Base-by-base conservation (phyloP, 1,140 invertebrate genomes). In the Drosophila pallidifrons region DNA sequence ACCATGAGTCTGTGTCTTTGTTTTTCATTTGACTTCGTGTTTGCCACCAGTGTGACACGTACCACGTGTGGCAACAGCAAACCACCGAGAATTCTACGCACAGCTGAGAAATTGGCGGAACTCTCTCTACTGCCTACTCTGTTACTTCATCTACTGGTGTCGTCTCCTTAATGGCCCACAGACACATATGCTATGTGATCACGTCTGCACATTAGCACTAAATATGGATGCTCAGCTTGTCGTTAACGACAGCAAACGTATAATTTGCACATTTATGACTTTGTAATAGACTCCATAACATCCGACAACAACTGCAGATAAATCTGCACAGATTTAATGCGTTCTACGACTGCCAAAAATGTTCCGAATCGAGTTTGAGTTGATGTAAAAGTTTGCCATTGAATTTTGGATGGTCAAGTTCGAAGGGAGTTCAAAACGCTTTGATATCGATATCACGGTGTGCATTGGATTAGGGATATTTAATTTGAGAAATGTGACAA, bases 1-100 rank as follows among this genome's bases (percentile, higher is more conserved):
- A 49, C 46, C 58, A 55, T 46, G 63, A 59, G 35, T 20, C 25
- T 43, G 70, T 67, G 61, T 59, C 74, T 80, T 51, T 78, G 65
- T 68, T 80, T 64, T 58, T 63, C 78, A 75, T 75, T 81, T 69
- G 75, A 58, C 69, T 74, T 38, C 51, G 46, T 58, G 57, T 47
- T 78, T 73, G 47, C 43, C 69, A 49, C 10, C 58, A 58, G 41
- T 71, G 45, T 66, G 55, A 15, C 35, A 74, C 30, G 35, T 38
- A n/a, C 28, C 15, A 46, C 30, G 13, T 46, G n/a, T 47, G 13
- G 46, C 46, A 54, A 45, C 41, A 58, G 52, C 25, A 59, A 58
- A 32, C 30, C 76, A 38, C 45, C 7, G 45, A 10, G 51, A 25
- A 38, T 49, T 70, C 43, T 32, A 20, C 38, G 47, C 30, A 65